Base-by-base conservation (phyloP, 2,888 invertebrate species). In the Caenorhabditis sulstoni region DNA sequence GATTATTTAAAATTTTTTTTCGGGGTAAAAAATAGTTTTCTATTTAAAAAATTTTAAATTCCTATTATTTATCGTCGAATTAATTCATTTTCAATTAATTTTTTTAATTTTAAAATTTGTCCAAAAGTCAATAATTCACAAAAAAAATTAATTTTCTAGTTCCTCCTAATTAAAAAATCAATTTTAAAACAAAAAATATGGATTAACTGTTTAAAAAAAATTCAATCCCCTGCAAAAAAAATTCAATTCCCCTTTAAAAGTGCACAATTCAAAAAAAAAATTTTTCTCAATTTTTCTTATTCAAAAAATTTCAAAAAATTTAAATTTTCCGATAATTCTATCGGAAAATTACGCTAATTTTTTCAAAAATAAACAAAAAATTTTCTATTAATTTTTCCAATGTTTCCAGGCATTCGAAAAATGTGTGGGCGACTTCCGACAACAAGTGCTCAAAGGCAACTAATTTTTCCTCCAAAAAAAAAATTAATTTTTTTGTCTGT, bases 391-490 rank as follows among this genome's bases (percentile, higher is more conserved):
- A 50, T 22, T 11, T 23, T 5, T 18, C 49, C 9, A 22, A 35
- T 39, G 41, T 41, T 76, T 81, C 16, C 65, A 65, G 59, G 80
- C 75, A 4, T 88, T 86, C 73, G 85, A 86, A 41, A 70, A 84
- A 50, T 88, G 88, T 74, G 86, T 87, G 20, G 82, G 74, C 22
- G 79, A 87, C 9, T 87, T 86, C 81, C 84, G 87, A 58, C 78
- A 81, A 65, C 81, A 87, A 81, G 87, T 88, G 39, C 84, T 88
- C 71, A 81, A 82, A 39, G 84, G 82, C 66, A 79, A 84, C 58
- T 84, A 57, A 37, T n/a, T 58, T 44, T 44, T 58, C 16, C 44
- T 1, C 20, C 45, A 71, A 64, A 64, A 62, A 29, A 29, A 29
- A 29, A 3, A 3, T 29, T 29, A 5, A 5, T 29, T 29, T 29